Conservation (phyloP, 1,140 invertebrate genomes). For the Uloborus diversus region DNA sequence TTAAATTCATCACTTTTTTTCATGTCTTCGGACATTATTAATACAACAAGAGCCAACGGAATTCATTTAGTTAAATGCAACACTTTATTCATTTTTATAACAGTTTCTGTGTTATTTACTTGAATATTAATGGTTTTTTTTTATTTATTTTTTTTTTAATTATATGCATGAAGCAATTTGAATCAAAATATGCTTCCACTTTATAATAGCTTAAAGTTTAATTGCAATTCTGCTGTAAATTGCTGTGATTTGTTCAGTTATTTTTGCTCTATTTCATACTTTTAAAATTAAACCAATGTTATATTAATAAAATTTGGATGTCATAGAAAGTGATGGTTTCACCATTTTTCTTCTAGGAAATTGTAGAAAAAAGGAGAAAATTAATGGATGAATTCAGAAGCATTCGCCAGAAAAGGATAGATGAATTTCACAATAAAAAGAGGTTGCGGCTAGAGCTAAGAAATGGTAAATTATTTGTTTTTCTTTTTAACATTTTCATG, state of each 20-base stretch:
- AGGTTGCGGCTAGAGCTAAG: constrained; percentile 82
- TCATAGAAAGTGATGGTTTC: background rate
- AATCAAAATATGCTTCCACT: too few species aligned
- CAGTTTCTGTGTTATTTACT: too few species aligned
- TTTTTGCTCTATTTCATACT: constrained; percentile 13
- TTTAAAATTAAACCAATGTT: constrained; percentile 27
- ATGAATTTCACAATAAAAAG: constrained; percentile 81
- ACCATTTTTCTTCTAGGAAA: constrained; percentile 73
- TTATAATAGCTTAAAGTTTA: too few species aligned
- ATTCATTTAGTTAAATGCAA: too few species aligned
- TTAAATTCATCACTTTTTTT: too few species aligned
- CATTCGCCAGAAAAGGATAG: constrained; percentile 77
- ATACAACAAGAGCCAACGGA: too few species aligned
- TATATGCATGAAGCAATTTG: too few species aligned
- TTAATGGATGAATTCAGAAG: constrained; percentile 86
- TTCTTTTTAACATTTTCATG: background rate
- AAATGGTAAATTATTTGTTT: constrained; percentile 75
- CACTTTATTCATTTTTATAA: too few species aligned
- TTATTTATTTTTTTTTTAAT: too few species aligned
- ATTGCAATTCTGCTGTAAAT: too few species aligned
- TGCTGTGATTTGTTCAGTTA: background rate
- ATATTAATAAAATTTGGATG: background rate
- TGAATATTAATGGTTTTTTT: too few species aligned
- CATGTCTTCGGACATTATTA: too few species aligned
- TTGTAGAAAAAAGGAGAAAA: constrained; percentile 91